phyloP scores from a whole-genome alignment of 2,888 invertebrate species.

The Stratiomys singularior region DNA sequence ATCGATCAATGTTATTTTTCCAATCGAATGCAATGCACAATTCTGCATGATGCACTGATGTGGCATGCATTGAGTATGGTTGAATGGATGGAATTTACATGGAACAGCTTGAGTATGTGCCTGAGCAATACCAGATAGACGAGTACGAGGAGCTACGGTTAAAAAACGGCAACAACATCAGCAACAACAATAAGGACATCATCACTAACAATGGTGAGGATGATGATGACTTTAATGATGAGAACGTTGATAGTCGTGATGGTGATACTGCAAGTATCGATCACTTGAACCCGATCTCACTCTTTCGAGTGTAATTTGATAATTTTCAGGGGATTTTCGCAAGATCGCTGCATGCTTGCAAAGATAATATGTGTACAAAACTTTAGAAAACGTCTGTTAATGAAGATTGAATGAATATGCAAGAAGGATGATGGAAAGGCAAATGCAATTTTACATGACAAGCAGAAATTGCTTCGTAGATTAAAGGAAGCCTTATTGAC shows the following conservation, averaged over 20 bases:
- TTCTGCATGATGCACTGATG: constrained; percentile 28
- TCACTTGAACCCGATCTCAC: not conserved
- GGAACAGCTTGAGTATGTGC: not conserved
- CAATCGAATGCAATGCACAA: constrained; percentile 38
- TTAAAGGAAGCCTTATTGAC: no score
- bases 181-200: not conserved
- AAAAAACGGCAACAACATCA: constrained; percentile 23
- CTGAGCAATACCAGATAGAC: not conserved
- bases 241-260: constrained; percentile 28
- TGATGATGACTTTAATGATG: constrained; percentile 36
- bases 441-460: no score
- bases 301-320: constrained; percentile 25
- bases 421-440: no score
- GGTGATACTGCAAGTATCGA: constrained; percentile 26
- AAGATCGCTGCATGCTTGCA: not conserved
- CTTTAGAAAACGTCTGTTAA: not conserved
- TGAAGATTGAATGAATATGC: constrained; percentile 4
- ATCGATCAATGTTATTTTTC: constrained; percentile 42
- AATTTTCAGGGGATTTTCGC: constrained; percentile 21
- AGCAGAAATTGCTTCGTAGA: no score
- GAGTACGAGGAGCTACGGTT: not conserved
- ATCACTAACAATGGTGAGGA: not conserved
- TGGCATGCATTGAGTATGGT: constrained; percentile 7
- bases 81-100: not conserved
- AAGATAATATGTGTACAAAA: not conserved